Conservation (phyloP, 2,797 vertebrate genomes). For the Craterocephalus amniculus region DNA sequence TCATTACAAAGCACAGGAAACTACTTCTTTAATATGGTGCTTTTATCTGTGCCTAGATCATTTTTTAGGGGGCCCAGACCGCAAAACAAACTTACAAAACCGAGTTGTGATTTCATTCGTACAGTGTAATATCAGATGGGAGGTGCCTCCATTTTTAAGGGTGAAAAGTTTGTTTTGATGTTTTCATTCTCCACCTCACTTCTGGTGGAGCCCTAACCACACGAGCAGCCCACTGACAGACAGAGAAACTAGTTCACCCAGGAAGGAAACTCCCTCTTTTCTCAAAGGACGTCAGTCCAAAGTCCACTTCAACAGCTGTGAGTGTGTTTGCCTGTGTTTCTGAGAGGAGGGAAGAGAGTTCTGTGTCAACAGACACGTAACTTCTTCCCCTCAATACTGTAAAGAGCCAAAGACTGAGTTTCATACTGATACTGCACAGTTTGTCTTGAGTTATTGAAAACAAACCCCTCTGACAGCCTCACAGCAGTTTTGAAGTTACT, state of each 20-base stretch:
- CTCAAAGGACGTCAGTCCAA: constrained; percentile 54
- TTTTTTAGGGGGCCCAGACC: neutral
- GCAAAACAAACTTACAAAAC: neutral
- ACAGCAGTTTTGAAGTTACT: constrained; percentile 6
- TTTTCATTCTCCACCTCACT: constrained; percentile 56
- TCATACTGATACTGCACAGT: constrained; percentile 44
- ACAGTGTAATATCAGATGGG: neutral
- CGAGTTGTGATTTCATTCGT: neutral
- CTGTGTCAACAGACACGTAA: constrained; percentile 54
- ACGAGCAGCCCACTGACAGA: constrained; percentile 56
- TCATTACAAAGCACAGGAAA: neutral
- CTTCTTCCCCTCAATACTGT: constrained; percentile 23
- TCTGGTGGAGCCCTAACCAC: constrained; percentile 21
- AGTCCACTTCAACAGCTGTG: constrained; percentile 57
- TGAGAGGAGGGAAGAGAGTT: constrained; percentile 7
- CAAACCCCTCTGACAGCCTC: constrained; percentile 27
- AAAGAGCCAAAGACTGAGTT: constrained; percentile 50
- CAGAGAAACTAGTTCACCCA: constrained; percentile 58
- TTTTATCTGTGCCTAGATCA: neutral
- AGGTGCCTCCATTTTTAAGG: constrained; percentile 8
- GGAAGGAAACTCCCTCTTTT: constrained; percentile 75
- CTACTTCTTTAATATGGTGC: neutral
- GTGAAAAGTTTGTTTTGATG: constrained; percentile 43
- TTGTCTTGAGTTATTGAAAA: constrained; percentile 38
- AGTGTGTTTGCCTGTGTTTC: constrained; percentile 30